Base-by-base conservation (phyloP, 2,113 vertebrate genomes). In the Irena cyanogastra region DNA sequence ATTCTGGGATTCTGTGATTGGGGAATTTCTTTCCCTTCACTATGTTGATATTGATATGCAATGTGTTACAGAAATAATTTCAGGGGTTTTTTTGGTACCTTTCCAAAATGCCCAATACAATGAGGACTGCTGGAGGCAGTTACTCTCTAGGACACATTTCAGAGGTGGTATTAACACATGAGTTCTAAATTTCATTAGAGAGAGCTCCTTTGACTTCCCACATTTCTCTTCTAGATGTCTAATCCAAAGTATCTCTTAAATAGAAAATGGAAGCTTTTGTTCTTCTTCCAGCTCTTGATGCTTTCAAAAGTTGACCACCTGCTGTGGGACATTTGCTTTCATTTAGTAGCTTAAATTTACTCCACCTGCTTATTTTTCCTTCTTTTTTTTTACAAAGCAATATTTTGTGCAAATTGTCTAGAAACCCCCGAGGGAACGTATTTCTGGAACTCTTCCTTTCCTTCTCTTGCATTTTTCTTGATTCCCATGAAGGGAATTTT, bases 321-420 rank as follows among this genome's bases (percentile, higher is more conserved):
- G 63, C 63, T 92, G 50, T 84, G 69, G 44, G 44, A 85, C 52
- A 87, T 90, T 92, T 93, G 33, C 33, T 97, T 95, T 94, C 63
- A 94, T 94, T 92, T 95, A 89, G 47, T 45, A 52, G 61, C 64
- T 94, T 74, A 95, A 94, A 95, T 91, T 70, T 83, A 95, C n/a
- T 94, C 65, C 91, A 91, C 68, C 83, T 89, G 61, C 49, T 82
- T 68, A 10, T 77, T 11, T 81, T 66, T 39, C 0, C 16, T 19
- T 9, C 13, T 42, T 27, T 84, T 93, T 66, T 77, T 37, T 10
- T 7, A 31, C 6, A 64, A 63, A 86, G n/a, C 6, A 87, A 41
- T 41, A 84, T 44, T 19, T 22, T 8, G 2, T 50, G 31, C n/a
- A 85, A 66, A 17, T 82, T 95, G 47, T 80, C 61, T 80, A 63